These are phyloP conservation scores for Marronus borbonicus DNA, from an alignment of 2,888 invertebrate species.

Conservation along the genomic window DNA sequence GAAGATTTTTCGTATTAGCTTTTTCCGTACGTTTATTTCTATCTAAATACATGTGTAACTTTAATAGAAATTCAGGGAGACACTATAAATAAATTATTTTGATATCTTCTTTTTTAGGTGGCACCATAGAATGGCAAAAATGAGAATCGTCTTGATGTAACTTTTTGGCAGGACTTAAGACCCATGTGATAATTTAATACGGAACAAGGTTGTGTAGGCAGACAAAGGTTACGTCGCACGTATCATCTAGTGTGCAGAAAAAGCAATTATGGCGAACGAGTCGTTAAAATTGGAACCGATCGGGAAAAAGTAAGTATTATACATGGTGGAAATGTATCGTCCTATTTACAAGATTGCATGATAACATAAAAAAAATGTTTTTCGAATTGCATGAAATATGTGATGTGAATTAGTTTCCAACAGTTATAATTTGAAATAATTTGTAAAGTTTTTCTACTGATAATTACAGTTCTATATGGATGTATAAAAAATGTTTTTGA, in stretches of 20 bases:
- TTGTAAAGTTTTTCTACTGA: too few relatives aligned
- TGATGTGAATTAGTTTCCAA: too few relatives aligned
- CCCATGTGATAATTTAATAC: constrained; percentile 52
- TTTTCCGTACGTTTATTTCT: too few relatives aligned
- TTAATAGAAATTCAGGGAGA: neutral
- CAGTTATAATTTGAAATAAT: too few relatives aligned
- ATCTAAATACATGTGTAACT: too few relatives aligned
- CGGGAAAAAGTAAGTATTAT: constrained; percentile 56
- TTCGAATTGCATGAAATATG: too few relatives aligned
- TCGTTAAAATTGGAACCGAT: constrained; percentile 56
- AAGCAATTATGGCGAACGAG: constrained; percentile 56
- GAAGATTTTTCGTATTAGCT: too few relatives aligned
- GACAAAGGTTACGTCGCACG: constrained; percentile 49
- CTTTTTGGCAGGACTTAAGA: constrained; percentile 50
- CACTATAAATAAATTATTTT: constrained; percentile 25
- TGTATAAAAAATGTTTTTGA: too few relatives aligned
- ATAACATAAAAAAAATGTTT: too few relatives aligned
- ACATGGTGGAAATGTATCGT: too few relatives aligned
- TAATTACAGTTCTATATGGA: too few relatives aligned
- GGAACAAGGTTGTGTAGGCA: constrained; percentile 47
- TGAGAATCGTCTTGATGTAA: constrained; percentile 50
- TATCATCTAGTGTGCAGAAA: constrained; percentile 19
- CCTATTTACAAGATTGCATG: too few relatives aligned
- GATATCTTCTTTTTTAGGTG: constrained; percentile 47
- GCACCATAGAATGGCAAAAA: constrained; percentile 46